Base-by-base conservation (phyloP, 2,888 invertebrate species). In the Dryomyza anilis region DNA sequence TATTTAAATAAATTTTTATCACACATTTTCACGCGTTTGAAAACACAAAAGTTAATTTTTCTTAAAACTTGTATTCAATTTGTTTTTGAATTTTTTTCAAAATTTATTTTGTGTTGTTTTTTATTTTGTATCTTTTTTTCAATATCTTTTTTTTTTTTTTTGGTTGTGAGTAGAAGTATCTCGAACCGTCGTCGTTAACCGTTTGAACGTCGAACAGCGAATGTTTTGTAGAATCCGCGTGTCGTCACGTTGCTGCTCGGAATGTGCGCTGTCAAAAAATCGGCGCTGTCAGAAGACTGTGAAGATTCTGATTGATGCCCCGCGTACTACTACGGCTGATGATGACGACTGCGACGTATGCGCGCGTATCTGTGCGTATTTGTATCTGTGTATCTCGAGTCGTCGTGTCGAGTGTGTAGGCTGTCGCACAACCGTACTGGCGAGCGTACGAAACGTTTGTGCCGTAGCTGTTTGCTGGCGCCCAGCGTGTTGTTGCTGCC, bases 201-300 rank as follows among this genome's bases (percentile, higher is more conserved):
- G 77, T 76, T 77, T 76, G 77, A 80, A 78, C 76, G 79, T 78
- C 78, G 76, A 77, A 78, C 78, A 78, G 78, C 77, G 79, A 79
- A 80, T 79, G 79, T 69, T 53, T n/a, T n/a, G n/a, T n/a, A 29
- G 55, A 25, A 12, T 30, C 55, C 56, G 56, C 63, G 63, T 75
- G 73, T 73, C 63, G 61, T 73, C 76, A 61, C 65, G 36, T 39
- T 46, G 27, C 53, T 30, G 29, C 43, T 36, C 33, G 48, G 30
- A 30, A 23, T 46, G 58, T 30, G 74, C 74, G 57, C 56, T 63
- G 65, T 56, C 39, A 63, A 50, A 39, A 45, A 45, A 50, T 30
- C 36, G 29, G 27, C 43, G 65, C 64, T 58, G 64, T 50, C 64
- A 57, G 64, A 56, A 61, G 21, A n/a, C n/a, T 6, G 25, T 10